These are phyloP conservation scores for Torymus aiolomorphi DNA, from an alignment of 2,888 invertebrate genomes.

Conservation along the genomic window DNA sequence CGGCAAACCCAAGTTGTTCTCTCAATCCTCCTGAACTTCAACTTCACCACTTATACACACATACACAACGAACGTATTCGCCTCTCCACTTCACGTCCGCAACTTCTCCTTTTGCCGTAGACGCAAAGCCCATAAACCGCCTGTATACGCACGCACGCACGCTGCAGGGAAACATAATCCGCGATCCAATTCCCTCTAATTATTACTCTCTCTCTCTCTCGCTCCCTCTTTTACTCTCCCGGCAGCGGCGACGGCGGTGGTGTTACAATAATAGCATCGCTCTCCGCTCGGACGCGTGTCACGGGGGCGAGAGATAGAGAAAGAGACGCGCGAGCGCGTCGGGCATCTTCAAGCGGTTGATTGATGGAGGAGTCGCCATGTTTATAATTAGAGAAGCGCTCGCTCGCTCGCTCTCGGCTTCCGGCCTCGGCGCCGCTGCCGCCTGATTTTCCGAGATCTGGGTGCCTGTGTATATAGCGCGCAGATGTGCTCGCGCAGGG, in stretches of 20 bases:
- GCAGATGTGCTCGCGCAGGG: too few species aligned
- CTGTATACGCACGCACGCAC: too few species aligned
- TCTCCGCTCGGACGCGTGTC: constrained; percentile 57
- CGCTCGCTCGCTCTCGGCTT: constrained; percentile 58
- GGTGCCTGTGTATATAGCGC: too few species aligned
- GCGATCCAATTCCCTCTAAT: constrained; percentile 67
- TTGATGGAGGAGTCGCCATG: constrained; percentile 74
- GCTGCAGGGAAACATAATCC: constrained; percentile 54
- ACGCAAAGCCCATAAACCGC: too few species aligned
- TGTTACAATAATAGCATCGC: constrained; percentile 66
- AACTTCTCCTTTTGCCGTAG: too few species aligned
- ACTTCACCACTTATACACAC: too few species aligned
- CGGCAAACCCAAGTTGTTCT: too few species aligned
- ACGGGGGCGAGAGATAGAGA: constrained; percentile 48
- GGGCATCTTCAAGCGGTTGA: constrained; percentile 67
- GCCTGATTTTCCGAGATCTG: constrained; percentile 9
- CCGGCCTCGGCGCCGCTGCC: constrained; percentile 61
- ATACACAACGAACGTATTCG: too few species aligned
- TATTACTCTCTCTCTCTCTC: constrained; percentile 57
- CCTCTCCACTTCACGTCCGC: too few species aligned
- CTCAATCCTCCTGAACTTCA: too few species aligned
- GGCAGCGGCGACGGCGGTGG: constrained; percentile 49
- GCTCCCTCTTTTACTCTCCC: constrained; percentile 8
- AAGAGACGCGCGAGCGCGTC: constrained; percentile 44
- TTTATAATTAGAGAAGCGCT: constrained; percentile 72